A percentile compares a stretch with the other conserved stretches of the same genome.
phyloP scores from a whole-genome alignment of 2,797 vertebrate genomes.

The Oryzias sinensis region DNA sequence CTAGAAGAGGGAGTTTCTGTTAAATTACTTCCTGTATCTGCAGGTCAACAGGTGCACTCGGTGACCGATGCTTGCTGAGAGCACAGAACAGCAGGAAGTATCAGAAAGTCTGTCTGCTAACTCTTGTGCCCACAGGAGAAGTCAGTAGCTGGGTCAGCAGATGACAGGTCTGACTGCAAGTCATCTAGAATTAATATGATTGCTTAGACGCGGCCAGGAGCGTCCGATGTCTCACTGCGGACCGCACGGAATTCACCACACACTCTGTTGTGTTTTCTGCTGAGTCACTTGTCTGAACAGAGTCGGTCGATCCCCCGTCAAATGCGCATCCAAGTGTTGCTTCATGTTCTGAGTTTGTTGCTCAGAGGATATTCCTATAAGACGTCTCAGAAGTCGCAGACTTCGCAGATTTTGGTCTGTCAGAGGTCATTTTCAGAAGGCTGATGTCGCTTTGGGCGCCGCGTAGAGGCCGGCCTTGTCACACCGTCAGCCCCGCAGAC shows the following conservation, averaged over 20 bases:
- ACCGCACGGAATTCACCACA: slow-evolving; percentile 5
- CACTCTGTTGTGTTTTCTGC: slow-evolving; percentile 10
- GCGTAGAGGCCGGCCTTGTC: slow-evolving; percentile 9
- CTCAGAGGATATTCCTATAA: slow-evolving; percentile 2
- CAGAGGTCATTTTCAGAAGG: slow-evolving; percentile 26
- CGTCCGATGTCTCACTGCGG: slow-evolving; percentile 13
- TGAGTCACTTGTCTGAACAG: slow-evolving; percentile 15
- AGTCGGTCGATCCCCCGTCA: not conserved
- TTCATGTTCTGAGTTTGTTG: not conserved
- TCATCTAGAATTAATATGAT: slow-evolving; percentile 32
- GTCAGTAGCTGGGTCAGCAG: slow-evolving; percentile 13
- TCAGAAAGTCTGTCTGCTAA: slow-evolving; percentile 1
- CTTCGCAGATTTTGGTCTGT: not conserved
- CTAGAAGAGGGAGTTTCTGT: too few species aligned
- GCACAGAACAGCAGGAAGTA: slow-evolving; percentile 2
- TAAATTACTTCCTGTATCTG: not conserved
- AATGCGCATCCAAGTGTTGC: not conserved
- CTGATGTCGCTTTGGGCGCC: slow-evolving; percentile 22
- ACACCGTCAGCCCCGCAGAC: slow-evolving; percentile 17
- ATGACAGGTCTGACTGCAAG: slow-evolving; percentile 41
- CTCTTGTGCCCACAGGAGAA: slow-evolving; percentile 15
- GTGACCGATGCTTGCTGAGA: not conserved
- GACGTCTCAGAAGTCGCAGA: not conserved
- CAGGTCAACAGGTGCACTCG: too few species aligned
- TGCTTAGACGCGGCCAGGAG: slow-evolving; percentile 23